Base-by-base conservation (phyloP, 2,797 vertebrate genomes). In the Lerista edwardsae region DNA sequence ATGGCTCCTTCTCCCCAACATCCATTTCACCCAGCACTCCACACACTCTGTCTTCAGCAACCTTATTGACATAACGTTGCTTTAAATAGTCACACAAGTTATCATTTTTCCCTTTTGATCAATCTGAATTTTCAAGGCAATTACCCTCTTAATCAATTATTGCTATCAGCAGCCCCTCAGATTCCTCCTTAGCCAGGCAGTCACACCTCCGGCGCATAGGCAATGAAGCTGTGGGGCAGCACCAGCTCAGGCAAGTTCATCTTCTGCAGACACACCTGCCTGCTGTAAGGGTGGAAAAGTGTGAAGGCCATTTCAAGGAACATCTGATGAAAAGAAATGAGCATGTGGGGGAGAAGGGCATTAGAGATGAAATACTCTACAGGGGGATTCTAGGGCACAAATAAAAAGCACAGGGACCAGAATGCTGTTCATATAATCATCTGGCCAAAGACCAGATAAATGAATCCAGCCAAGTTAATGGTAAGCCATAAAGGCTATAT, bases 71-170 rank as follows among this genome's bases (percentile, higher is more conserved):
- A 95, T 94, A 93, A 93, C 91, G 92, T 93, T 95, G 95, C 92
- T 96, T 95, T 95, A 96, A 96, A 96, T 94, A 95, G 95, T 95
- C 94, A 95, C 95, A 95, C 95, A 96, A 96, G 95, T 96, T 96
- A 96, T 96, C 95, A 96, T 96, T 96, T 96, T 95, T 93, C 95
- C 95, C 94, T 96, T 94, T 94, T 96, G 95, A 97, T 97, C 96
- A 97, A 97, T 97, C 95, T 96, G 95, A 95, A 96, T 96, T 95
- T 95, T 96, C 96, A 95, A 95, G 96, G 94, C 96, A 96, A 96
- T 97, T 96, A 96, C 96, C 94, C 94, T 94, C 95, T 95, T 96
- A 96, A 97, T 96, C 96, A 96, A 96, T 96, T 96, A 96, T 95
- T 95, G 93, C 94, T 95, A 95, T 96, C 95, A 95, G 95, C 94